These are phyloP conservation scores for Sakesphorus luctuosus DNA, from an alignment of 2,113 vertebrate species.

Conservation along the genomic window DNA sequence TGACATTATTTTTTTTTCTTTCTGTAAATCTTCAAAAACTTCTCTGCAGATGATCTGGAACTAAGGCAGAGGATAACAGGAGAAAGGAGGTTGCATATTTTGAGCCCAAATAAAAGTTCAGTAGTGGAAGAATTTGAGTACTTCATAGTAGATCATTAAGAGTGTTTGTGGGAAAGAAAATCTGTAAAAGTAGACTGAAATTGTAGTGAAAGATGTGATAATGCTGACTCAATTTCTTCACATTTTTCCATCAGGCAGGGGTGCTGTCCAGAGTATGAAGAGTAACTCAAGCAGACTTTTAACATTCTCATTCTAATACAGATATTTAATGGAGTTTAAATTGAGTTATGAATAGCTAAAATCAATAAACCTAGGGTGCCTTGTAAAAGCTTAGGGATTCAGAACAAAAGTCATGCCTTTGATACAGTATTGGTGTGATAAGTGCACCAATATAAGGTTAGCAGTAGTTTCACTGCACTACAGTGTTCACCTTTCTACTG, in stretches of 20 bases:
- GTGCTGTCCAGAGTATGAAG: neutral
- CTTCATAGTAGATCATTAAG: neutral
- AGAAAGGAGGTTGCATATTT: neutral
- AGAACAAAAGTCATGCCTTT: neutral
- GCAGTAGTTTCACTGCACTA: neutral
- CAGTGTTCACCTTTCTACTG: neutral
- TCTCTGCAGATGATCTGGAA: neutral
- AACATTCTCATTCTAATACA: neutral
- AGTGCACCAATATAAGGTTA: neutral
- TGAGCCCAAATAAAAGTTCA: neutral
- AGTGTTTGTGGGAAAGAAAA: neutral
- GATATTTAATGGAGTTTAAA: neutral
- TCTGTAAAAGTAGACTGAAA: neutral
- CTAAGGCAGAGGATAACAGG: neutral
- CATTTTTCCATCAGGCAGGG: neutral
- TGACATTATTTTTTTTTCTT: accelerated
- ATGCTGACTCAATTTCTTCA: neutral
- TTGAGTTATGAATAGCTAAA: neutral
- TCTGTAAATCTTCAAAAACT: neutral
- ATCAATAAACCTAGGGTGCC: neutral
- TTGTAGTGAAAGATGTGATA: neutral
- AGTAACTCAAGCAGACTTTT: neutral
- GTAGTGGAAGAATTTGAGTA: neutral
- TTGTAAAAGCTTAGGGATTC: neutral
- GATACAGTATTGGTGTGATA: neutral